Evolutionary conservation across 2,113 vertebrate species (phyloP).

Genomic region (Piprites chloris): DNA sequence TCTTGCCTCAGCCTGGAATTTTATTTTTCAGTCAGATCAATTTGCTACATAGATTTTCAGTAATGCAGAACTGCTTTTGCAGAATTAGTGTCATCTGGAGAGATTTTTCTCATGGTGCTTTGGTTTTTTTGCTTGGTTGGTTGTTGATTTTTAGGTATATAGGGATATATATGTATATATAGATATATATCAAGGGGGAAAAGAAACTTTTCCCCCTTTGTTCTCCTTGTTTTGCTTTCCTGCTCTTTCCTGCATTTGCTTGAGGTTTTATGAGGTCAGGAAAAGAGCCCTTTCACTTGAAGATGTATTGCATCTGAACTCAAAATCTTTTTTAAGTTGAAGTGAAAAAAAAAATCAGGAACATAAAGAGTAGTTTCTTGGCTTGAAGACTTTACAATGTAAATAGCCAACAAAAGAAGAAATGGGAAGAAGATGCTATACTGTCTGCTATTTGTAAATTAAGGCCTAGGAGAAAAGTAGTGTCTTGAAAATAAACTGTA

Average conservation of each 20-base stretch:
- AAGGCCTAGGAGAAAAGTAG: background rate
- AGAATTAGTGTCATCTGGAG: background rate
- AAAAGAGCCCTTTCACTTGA: background rate
- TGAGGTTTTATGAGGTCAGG: background rate
- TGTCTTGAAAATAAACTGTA: background rate
- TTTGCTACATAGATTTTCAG: constrained; percentile 38
- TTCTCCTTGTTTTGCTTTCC: background rate
- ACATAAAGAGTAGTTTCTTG: accelerated
- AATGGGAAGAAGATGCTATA: background rate
- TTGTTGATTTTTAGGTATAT: background rate
- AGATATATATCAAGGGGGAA: background rate
- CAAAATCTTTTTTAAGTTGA: background rate
- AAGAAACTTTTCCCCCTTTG: background rate
- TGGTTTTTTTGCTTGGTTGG: background rate
- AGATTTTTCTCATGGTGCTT: background rate
- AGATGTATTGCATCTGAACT: background rate
- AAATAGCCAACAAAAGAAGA: background rate
- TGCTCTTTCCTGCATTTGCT: background rate
- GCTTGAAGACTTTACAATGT: background rate
- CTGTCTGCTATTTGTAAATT: background rate
- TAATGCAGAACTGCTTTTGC: background rate
- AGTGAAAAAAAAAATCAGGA: background rate
- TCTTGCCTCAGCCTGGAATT: background rate
- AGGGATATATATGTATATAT: background rate
- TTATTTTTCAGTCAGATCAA: background rate